A percentile compares a stretch with the other conserved stretches of the same genome.
phyloP scores from a whole-genome alignment of 1,140 invertebrate species.

The Periplaneta americana region DNA sequence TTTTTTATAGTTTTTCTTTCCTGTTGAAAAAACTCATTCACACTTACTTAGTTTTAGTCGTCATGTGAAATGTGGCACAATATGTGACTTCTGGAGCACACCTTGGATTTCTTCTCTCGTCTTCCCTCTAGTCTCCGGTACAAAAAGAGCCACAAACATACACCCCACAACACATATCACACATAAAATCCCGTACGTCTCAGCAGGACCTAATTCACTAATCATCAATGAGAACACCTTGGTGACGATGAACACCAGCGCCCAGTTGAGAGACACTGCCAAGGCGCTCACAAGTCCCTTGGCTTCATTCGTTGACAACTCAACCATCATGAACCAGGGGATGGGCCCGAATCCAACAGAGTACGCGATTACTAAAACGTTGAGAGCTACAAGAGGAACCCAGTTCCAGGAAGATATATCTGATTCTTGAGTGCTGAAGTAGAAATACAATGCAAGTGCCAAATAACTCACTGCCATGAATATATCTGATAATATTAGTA shows the following conservation, averaged over 20 bases:
- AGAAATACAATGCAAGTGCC: constrained; percentile 58
- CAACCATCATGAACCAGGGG: constrained; percentile 73
- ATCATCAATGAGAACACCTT: neutral
- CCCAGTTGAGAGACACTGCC: constrained; percentile 29
- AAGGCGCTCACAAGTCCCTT: constrained; percentile 58
- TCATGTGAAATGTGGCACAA: no score
- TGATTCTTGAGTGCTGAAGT: constrained; percentile 41
- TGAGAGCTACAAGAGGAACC: constrained; percentile 65
- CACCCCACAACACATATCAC: constrained; percentile 42
- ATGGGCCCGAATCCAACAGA: constrained; percentile 73
- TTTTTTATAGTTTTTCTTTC: no score
- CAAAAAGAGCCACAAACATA: constrained; percentile 42
- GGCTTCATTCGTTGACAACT: constrained; percentile 65
- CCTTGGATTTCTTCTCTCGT: constrained; percentile 45
- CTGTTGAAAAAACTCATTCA: no score
- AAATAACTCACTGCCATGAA: constrained; percentile 56
- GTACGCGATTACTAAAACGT: constrained; percentile 71
- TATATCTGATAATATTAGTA: constrained; percentile 57
- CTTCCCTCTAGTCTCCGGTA: constrained; percentile 55
- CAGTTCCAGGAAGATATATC: constrained; percentile 36
- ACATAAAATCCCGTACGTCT: constrained; percentile 47
- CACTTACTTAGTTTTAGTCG: no score
- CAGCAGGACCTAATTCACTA: constrained; percentile 31
- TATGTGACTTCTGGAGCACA: no score
- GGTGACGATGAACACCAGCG: neutral